These are phyloP conservation scores for Thamnophis elegans DNA, from an alignment of 2,797 vertebrate species.

Conservation along the genomic window DNA sequence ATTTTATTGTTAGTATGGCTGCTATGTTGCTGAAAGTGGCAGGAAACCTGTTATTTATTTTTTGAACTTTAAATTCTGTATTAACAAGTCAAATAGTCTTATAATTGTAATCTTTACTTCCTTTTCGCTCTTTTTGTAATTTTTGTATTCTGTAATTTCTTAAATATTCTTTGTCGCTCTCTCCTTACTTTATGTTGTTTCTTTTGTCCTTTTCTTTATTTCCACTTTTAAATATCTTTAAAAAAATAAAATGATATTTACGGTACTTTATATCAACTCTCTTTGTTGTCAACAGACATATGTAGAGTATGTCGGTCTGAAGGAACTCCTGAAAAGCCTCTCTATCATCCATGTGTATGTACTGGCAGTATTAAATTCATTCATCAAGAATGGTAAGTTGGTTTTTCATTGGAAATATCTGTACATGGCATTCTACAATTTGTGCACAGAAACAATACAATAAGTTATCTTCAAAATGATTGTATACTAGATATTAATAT, in stretches of 20 bases:
- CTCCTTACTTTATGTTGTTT: background rate
- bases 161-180: background rate
- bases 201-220: background rate
- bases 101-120: background rate
- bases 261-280: background rate
- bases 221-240: background rate
- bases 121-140: background rate
- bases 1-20: background rate
- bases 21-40: background rate
- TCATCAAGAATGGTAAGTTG: slow-evolving; percentile 94
- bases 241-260: background rate
- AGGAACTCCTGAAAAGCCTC: slow-evolving; percentile 92
- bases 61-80: background rate
- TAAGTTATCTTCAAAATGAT: background rate
- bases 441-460: background rate
- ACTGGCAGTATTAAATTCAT: slow-evolving; percentile 99
- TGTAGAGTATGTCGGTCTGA: slow-evolving; percentile 96
- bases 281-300: slow-evolving; percentile 80
- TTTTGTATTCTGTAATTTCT: background rate
- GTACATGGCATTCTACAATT: background rate
- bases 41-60: background rate
- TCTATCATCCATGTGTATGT: slow-evolving; percentile 96
- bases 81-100: background rate
- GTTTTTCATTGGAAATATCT: background rate
- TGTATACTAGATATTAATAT: background rate